Base-by-base conservation (phyloP, 2,888 invertebrate species). In the Polymixis flavicincta region DNA sequence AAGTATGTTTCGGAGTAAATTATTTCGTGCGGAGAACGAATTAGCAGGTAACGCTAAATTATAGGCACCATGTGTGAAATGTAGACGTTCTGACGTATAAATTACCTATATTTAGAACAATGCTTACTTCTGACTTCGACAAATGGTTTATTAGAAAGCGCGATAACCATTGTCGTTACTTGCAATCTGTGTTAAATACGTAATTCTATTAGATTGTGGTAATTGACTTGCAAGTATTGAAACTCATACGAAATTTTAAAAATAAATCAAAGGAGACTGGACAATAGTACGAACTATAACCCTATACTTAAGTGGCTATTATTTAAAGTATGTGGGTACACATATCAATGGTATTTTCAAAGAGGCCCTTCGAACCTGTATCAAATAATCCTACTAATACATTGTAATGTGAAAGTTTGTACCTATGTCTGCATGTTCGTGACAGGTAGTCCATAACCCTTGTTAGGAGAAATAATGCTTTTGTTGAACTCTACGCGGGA, bases 1-100 rank as follows among this genome's bases (percentile, higher is more conserved):
- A 83, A 78, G 78, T 78, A 74, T 57, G 61, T 37, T 69, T 71
- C 11, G 6, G 9, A 69, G 70, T 71, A 50, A 71, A 78, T 82
- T 50, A 85, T 78, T 78, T 78, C 60, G 59, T 50, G 60, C 74
- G 67, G 32, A 64, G 59, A 71, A 66, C 74, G 78, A 85, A 83
- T 83, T 72, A 78, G 63, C 74, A 67, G 74, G 67, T 57, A 61
- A 68, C 65, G 22, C 28, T 71, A 66, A 74, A 74, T 72, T 82
- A 64, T 32, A 67, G 55, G 70, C n/a, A 37, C 57, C 78, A 52
- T 57, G 45, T 85, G 70, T 73, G 78, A 73, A 81, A 71, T 82
- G n/a, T 70, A 73, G 59, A 55, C 22, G 9, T 71, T 70, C 42
- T 70, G 50, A 61, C 55, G 55, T 64, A 61, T 65, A 57, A 72